Percentiles rank a stretch among this genome's conserved stretches.
Evolutionary conservation across 2,888 invertebrate genomes (phyloP).

Genomic region (Rotaria socialis): DNA sequence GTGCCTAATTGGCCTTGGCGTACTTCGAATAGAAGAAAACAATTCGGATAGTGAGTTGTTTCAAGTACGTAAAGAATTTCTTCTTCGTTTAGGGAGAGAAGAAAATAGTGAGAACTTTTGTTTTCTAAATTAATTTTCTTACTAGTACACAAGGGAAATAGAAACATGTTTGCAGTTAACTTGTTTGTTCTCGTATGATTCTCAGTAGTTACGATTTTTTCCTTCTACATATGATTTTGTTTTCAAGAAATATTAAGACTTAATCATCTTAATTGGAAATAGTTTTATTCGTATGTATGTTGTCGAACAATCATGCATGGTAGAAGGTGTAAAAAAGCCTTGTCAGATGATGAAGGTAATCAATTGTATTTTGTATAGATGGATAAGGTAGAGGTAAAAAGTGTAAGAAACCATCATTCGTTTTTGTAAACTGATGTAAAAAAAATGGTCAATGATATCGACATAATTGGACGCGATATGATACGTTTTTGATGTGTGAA

Average conservation of each 20-base stretch:
- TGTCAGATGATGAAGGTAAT: conserved; percentile 16
- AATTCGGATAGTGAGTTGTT: not conserved
- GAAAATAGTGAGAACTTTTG: not conserved
- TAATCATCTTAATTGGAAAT: not conserved
- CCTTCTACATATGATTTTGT: no score
- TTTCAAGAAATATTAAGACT: not conserved
- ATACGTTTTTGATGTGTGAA: conserved; percentile 23
- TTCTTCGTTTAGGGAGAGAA: not conserved
- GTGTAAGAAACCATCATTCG: conserved; percentile 4
- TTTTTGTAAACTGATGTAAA: not conserved
- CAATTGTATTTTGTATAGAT: not conserved
- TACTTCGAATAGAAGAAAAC: not conserved
- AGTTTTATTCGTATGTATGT: not conserved
- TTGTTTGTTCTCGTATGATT: not conserved
- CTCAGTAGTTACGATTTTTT: not conserved
- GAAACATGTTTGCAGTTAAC: not conserved
- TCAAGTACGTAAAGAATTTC: not conserved
- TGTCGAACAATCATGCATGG: not conserved
- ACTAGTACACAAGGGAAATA: not conserved
- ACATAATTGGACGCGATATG: not conserved
- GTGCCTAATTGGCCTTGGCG: not conserved
- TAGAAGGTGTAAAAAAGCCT: conserved; percentile 18
- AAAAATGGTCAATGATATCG: conserved; percentile 26
- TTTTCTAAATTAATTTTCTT: not conserved
- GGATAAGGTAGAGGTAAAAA: not conserved